phyloP scores from a whole-genome alignment of 2,888 invertebrate species.

The Chorisops tibialis region DNA sequence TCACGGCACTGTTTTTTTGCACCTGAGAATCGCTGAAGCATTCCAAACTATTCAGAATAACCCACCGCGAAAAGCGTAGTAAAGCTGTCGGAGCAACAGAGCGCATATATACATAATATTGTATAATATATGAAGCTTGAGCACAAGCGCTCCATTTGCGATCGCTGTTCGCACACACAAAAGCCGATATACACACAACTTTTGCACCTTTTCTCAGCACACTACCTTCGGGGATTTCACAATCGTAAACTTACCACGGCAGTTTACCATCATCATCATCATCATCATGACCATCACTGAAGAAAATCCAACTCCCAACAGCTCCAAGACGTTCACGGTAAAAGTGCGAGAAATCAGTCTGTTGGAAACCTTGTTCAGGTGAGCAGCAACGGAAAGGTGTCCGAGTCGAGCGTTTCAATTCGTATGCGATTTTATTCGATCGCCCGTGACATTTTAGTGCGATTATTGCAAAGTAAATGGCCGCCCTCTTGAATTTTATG shows the following conservation, averaged over 20 bases:
- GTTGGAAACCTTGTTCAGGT: slow-evolving; percentile 23
- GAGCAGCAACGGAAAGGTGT: slow-evolving; percentile 10
- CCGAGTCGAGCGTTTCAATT: background rate
- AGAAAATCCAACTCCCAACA: background rate
- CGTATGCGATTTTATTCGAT: slow-evolving; percentile 13
- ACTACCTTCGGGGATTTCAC: background rate
- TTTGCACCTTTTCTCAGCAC: slow-evolving; percentile 16
- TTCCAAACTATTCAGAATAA: too few species aligned
- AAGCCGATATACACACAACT: slow-evolving; percentile 9
- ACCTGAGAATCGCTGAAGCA: too few species aligned
- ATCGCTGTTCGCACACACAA: too few species aligned
- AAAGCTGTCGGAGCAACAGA: too few species aligned
- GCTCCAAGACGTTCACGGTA: slow-evolving; percentile 16
- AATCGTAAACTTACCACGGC: background rate
- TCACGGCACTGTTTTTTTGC: too few species aligned
- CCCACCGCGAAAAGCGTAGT: too few species aligned
- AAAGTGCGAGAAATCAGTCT: slow-evolving; percentile 24
- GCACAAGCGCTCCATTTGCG: too few species aligned
- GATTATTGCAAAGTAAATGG: too few species aligned
- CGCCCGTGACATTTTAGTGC: slow-evolving; percentile 8
- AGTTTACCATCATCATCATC: background rate
- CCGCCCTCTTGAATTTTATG: too few species aligned
- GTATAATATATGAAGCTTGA: too few species aligned
- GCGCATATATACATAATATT: too few species aligned
- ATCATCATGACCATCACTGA: background rate